Conservation (phyloP, 2,797 vertebrate species). For the Potorous gilbertii region DNA sequence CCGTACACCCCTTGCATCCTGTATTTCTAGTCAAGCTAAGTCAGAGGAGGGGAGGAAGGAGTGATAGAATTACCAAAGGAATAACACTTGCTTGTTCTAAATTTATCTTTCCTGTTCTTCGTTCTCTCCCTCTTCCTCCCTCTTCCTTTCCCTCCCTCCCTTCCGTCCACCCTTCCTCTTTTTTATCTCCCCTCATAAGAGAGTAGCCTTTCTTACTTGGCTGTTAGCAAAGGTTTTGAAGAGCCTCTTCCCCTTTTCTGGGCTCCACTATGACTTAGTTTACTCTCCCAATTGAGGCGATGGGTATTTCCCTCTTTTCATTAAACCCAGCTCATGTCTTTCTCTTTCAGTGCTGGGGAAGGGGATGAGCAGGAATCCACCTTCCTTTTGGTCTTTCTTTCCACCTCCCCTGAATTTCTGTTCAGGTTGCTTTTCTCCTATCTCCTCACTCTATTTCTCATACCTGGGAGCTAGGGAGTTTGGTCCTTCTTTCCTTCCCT, state of each 20-base stretch:
- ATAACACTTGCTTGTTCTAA: conserved; percentile 68
- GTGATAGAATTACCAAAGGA: conserved; percentile 73
- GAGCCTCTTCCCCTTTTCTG: not conserved
- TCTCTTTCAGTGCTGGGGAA: not conserved
- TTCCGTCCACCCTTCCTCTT: conserved; percentile 1
- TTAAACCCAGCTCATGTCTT: not conserved
- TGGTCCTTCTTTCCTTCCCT: not conserved
- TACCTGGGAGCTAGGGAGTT: not conserved
- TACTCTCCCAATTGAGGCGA: not conserved
- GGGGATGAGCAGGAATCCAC: not conserved
- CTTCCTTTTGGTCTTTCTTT: not conserved
- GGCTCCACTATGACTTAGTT: not conserved
- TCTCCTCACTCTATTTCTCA: fast-evolving
- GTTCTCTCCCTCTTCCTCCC: not conserved
- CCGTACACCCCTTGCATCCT: fast-evolving
- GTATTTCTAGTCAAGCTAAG: fast-evolving
- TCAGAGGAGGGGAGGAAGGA: conserved; percentile 52
- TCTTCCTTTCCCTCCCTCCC: not conserved
- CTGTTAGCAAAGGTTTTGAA: not conserved
- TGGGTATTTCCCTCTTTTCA: not conserved
- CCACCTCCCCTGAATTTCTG: not conserved
- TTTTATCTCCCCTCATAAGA: conserved; percentile 18
- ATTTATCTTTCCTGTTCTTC: conserved; percentile 80
- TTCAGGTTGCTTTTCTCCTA: not conserved
- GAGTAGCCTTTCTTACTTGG: not conserved